phyloP scores from a whole-genome alignment of 1,140 invertebrate species.

The Condylostylus longicornis region DNA sequence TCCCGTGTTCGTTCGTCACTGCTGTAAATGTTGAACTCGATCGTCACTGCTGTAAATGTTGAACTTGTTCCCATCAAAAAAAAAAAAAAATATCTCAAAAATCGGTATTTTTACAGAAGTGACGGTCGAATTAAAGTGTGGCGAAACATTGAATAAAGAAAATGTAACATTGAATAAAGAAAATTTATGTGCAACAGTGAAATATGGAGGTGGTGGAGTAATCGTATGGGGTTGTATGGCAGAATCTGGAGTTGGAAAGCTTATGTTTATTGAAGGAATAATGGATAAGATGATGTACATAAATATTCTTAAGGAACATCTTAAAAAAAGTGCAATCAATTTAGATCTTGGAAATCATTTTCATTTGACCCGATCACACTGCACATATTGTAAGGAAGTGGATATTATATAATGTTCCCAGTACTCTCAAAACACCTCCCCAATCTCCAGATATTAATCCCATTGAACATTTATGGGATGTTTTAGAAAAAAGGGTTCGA shows the following conservation, averaged over 20 bases:
- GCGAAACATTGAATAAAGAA: constrained; percentile 12
- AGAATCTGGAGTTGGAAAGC: constrained; percentile 13
- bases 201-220: constrained; percentile 22
- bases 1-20: no score
- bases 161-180: constrained; percentile 10
- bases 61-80: no score
- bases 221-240: constrained; percentile 29
- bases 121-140: no score
- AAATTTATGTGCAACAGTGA: constrained; percentile 21
- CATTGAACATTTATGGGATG: constrained; percentile 12
- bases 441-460: constrained; percentile 15
- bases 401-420: constrained; percentile 8
- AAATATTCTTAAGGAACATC: constrained; percentile 13
- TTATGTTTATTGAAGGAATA: constrained; percentile 14
- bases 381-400: constrained; percentile 11
- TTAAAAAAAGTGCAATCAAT: constrained; percentile 9
- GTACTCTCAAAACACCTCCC: constrained; percentile 15
- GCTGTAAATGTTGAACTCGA: no score
- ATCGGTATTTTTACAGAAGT: no score
- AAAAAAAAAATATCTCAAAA: no score
- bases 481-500: constrained; percentile 11
- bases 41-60: no score
- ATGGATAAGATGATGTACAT: constrained; percentile 10
- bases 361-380: constrained; percentile 17
- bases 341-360: constrained; percentile 4